Evolutionary conservation across 2,113 vertebrate genomes (phyloP), one percentile per base, ranked within the genome.

Genomic region (Erythrocercus mccallii): DNA sequence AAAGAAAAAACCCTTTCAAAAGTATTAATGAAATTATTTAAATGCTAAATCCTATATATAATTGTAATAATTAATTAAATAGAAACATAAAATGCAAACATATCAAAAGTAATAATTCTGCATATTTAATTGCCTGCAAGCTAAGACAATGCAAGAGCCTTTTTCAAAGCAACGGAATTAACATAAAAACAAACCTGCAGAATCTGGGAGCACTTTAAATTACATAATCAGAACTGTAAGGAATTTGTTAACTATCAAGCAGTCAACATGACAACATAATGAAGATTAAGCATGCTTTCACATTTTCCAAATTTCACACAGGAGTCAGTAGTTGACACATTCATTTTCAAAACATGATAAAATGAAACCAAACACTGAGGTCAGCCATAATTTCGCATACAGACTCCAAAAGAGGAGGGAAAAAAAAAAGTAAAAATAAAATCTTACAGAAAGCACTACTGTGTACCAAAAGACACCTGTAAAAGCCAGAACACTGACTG

Each of bases 401-500:
- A 96, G 86, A 86, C 87, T 96, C 53, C 70, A 81, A 90, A 74
- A 33, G 23, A 5, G 8, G 7, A 3, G 33, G 45, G n/a, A 66
- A 64, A 11, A 64, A n/a, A 64, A 66, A 8, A 69, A 92, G 9
- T 84, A 71, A 87, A 97, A 77, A 23, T 2, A 91, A 78, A 92
- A 89, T 89, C 85, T 96, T 91, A 97, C 93, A 96, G 91, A 94
- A 98, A 98, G 97, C 97, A 83, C 57, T 81, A 44, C 47, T 79
- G 40, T 77, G 72, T 69, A 80, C 94, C 90, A 82, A 86, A 82
- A 96, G 94, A 97, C 84, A 92, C 58, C 96, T 97, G 90, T 93
- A 88, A 95, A 97, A 97, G 96, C 96, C 95, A 96, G 95, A 97
- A 98, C 97, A 96, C 90, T 90, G 95, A 97, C 96, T 97, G 95